phyloP scores from a whole-genome alignment of 2,888 invertebrate genomes.

The Mesorhabditis spiculigera region DNA sequence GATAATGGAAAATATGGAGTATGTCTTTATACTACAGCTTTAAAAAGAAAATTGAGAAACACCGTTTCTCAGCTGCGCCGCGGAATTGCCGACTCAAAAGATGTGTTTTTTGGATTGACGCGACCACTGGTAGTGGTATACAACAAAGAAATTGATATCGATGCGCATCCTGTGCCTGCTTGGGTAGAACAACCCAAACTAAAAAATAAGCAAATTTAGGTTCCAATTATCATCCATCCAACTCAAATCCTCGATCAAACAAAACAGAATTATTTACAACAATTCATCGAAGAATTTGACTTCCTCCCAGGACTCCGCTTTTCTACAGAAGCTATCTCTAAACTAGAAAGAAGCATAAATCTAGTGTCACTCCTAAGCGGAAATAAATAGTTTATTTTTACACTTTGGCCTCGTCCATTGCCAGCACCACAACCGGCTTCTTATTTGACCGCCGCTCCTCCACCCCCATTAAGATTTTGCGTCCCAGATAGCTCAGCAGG shows the following conservation, averaged over 20 bases:
- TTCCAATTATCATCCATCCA: not conserved
- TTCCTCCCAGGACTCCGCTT: not conserved
- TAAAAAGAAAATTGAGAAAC: no score
- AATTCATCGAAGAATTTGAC: not conserved
- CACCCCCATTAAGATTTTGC: no score
- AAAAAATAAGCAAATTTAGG: not conserved
- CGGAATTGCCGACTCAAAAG: not conserved
- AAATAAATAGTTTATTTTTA: no score
- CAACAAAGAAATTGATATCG: constrained; percentile 29
- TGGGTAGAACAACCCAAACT: constrained; percentile 12
- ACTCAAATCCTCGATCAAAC: constrained; percentile 1
- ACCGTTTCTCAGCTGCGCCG: no score
- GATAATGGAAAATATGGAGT: not conserved
- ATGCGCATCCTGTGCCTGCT: constrained; percentile 35
- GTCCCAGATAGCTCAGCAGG: no score
- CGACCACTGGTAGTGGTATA: constrained; percentile 25
- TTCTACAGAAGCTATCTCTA: no score
- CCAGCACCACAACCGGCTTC: no score
- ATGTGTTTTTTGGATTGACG: constrained; percentile 12
- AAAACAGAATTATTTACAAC: not conserved
- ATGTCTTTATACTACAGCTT: not conserved
- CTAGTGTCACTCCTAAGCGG: no score
- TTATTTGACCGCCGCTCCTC: no score
- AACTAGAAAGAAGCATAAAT: no score
- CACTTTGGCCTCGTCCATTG: no score